Evolutionary conservation across 2,113 vertebrate species (phyloP).

Genomic region (Tachycineta bicolor): DNA sequence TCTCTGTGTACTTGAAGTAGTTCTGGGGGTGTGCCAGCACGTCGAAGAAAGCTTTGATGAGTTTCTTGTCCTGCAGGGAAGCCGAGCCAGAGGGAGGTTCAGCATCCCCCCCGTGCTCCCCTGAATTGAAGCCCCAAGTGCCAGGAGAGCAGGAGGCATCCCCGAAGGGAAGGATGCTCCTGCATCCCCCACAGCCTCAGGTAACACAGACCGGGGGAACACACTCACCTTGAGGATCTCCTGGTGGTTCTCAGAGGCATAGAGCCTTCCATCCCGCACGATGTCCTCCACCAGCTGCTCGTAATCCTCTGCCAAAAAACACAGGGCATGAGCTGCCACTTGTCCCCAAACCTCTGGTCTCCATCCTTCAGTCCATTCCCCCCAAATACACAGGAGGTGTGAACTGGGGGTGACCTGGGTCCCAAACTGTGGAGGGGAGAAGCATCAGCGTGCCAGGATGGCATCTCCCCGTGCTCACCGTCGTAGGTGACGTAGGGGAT

Average conservation of each 20-base stretch:
- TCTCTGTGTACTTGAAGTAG: constrained; percentile 98
- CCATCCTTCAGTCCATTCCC: background rate
- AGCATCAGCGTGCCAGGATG: background rate
- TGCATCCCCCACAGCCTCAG: background rate
- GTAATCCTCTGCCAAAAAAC: constrained; percentile 86
- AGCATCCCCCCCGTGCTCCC: background rate
- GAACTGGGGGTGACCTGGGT: fast-evolving
- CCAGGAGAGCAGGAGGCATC: background rate
- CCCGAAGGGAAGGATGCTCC: background rate
- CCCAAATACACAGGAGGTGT: background rate
- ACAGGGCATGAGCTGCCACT: background rate
- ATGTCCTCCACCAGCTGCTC: constrained; percentile 98
- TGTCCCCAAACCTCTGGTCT: background rate
- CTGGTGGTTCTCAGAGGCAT: constrained; percentile 97
- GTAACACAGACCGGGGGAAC: background rate
- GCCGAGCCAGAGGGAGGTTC: background rate
- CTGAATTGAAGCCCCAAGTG: fast-evolving
- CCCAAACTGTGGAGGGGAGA: fast-evolving
- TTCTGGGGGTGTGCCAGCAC: constrained; percentile 97
- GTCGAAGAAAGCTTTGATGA: constrained; percentile 98
- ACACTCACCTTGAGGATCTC: constrained; percentile 92
- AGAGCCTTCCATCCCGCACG: constrained; percentile 93
- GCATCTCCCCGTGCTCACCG: constrained; percentile 68
- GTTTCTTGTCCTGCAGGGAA: constrained; percentile 91
- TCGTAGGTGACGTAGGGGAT: constrained; percentile 97